A percentile compares a stretch with the other conserved stretches of the same genome.
Conservation (phyloP, 2,113 vertebrate species). For the Hucho hucho region DNA sequence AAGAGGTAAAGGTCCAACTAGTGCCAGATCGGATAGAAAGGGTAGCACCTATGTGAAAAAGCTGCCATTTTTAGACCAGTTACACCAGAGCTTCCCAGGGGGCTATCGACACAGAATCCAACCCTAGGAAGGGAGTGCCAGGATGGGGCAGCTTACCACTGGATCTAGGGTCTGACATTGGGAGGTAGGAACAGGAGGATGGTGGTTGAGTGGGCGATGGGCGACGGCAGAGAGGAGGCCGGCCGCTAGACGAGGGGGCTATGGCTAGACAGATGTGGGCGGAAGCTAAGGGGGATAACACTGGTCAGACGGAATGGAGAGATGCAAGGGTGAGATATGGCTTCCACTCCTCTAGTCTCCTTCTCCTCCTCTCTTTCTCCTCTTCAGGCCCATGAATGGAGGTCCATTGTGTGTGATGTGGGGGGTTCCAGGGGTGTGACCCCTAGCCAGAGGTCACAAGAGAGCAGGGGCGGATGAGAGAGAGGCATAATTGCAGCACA, state of each 20-base stretch:
- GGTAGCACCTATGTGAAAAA: not conserved
- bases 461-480: constrained; percentile 54
- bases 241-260: constrained; percentile 31
- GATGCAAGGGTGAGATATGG: constrained; percentile 32
- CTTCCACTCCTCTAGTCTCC: constrained; percentile 39
- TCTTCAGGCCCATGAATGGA: constrained; percentile 57
- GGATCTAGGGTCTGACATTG: not conserved
- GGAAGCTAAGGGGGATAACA: constrained; percentile 32
- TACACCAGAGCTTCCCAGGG: constrained; percentile 16
- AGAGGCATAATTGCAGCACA: constrained; percentile 60
- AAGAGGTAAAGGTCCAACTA: no score
- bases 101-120: no score
- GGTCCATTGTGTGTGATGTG: constrained; percentile 47
- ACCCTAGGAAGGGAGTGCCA: not conserved
- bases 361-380: constrained; percentile 40
- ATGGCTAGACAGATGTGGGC: constrained; percentile 55
- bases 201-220: constrained; percentile 42
- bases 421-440: constrained; percentile 58
- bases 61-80: not conserved
- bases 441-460: constrained; percentile 55
- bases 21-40: no score
- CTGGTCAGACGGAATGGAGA: constrained; percentile 48
- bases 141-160: no score
- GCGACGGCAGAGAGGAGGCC: constrained; percentile 34
- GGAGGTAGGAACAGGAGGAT: constrained; percentile 12